These are phyloP conservation scores for Eupithecia subumbrata DNA, from an alignment of 2,888 invertebrate species.

Conservation along the genomic window DNA sequence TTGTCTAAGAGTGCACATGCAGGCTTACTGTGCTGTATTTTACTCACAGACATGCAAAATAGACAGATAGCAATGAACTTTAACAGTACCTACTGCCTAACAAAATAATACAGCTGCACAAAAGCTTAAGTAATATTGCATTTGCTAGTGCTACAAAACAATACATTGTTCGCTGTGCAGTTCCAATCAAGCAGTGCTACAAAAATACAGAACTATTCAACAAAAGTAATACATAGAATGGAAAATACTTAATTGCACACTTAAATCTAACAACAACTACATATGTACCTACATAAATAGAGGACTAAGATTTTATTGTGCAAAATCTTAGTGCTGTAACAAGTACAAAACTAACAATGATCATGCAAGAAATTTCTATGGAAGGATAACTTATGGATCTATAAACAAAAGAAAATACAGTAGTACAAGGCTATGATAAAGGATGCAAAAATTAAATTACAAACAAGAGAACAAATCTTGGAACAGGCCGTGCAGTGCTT, in stretches of 20 bases:
- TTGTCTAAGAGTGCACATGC: not conserved
- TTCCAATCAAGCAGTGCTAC: not conserved
- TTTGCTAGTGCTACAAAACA: not conserved
- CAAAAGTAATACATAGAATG: not conserved
- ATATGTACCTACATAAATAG: not conserved
- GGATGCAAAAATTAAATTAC: not conserved
- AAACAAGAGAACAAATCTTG: not conserved
- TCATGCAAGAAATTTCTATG: not conserved
- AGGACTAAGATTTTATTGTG: not conserved
- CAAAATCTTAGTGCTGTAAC: not conserved
- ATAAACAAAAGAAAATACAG: not conserved
- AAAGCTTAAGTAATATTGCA: not conserved
- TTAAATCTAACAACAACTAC: too few species aligned
- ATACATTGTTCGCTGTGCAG: not conserved
- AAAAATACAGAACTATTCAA: not conserved
- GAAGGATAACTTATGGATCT: too few species aligned
- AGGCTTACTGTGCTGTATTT: not conserved
- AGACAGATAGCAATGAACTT: not conserved
- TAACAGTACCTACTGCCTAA: not conserved
- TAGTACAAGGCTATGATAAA: not conserved
- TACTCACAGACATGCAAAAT: not conserved
- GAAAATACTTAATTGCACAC: too few species aligned
- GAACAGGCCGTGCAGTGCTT: conserved; percentile 3
- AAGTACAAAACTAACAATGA: not conserved
- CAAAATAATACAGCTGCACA: not conserved